Evolutionary conservation across 2,888 invertebrate species (phyloP), one percentile per base, ranked within the genome.

Genomic region (Metellina segmentata): DNA sequence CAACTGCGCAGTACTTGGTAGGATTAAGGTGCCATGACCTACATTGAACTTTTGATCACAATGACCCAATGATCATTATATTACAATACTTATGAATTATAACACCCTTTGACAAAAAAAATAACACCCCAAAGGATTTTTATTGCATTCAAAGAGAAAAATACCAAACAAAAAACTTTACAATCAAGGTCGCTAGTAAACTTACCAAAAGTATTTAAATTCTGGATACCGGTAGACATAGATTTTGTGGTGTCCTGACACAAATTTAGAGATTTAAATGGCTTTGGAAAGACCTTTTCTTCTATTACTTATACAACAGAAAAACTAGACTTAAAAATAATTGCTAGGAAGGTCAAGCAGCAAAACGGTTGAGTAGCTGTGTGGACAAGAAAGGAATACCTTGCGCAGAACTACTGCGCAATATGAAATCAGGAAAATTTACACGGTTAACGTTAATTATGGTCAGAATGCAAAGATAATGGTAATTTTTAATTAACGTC

Each of bases 161-260:
- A n/a, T 71, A 71, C 19, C n/a, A 49, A 51, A 70, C n/a, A 71
- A 52, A n/a, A 82, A 52, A 86, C 6, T 8, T 70, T 49, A 34
- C 34, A 83, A 48, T 79, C 87, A 91, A 91, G 82, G 87, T 81
- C 90, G 75, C n/a, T 7, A 77, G 51, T n/a, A 86, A 82, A 93
- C 94, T 93, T 93, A 94, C 94, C 94, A 93, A 94, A 94, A 93
- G 94, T 94, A 93, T 94, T 94, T 81, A 94, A 94, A 93, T 94
- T 94, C 94, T 94, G 94, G 94, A 94, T 94, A 92, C 93, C 91
- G 93, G 93, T 92, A 93, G 93, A 93, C 93, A 93, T 93, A 93
- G 92, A 92, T 92, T 92, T 92, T 85, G 52, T 92, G 77, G 75
- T 88, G 20, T 74, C 81, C 91, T 89, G 77, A 61, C 72, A 85